Percentiles rank a stretch among this genome's conserved stretches.
Conservation (phyloP, 1,140 invertebrate genomes). For the Choristoneura fumiferana region DNA sequence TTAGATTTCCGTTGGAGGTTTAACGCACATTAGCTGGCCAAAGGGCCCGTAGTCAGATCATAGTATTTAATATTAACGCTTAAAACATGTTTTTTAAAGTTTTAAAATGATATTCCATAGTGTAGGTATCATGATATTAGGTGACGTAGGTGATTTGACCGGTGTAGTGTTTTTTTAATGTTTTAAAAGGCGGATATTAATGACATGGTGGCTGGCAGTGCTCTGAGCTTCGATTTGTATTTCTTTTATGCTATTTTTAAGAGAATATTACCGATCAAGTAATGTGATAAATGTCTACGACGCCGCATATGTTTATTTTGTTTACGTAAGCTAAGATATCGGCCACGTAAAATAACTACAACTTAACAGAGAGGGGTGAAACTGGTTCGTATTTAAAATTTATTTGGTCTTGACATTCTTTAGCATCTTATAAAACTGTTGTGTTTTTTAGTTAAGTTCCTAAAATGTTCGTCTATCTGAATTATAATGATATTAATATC, state of each 20-base stretch:
- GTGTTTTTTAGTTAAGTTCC: too few relatives aligned
- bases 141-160: slow-evolving; percentile 11
- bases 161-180: slow-evolving; percentile 11
- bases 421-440: too few relatives aligned
- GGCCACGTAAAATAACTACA: too few relatives aligned
- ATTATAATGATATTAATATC: too few relatives aligned
- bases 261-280: neutral
- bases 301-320: too few relatives aligned
- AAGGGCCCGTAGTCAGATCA: slow-evolving; percentile 1
- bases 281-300: too few relatives aligned
- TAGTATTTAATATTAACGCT: slow-evolving; percentile 14
- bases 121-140: slow-evolving; percentile 10
- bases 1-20: slow-evolving; percentile 1
- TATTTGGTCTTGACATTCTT: too few relatives aligned
- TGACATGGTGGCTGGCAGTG: neutral
- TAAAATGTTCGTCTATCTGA: too few relatives aligned
- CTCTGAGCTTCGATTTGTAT: neutral
- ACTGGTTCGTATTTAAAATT: too few relatives aligned
- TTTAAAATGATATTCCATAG: slow-evolving; percentile 17
- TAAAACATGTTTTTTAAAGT: slow-evolving; percentile 14
- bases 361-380: too few relatives aligned
- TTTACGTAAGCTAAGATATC: too few relatives aligned
- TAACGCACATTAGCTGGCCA: slow-evolving; percentile 5
- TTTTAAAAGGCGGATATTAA: neutral
- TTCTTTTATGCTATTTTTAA: neutral